Conservation (phyloP, 2,113 vertebrate species). For the Callocephalon fimbriatum region DNA sequence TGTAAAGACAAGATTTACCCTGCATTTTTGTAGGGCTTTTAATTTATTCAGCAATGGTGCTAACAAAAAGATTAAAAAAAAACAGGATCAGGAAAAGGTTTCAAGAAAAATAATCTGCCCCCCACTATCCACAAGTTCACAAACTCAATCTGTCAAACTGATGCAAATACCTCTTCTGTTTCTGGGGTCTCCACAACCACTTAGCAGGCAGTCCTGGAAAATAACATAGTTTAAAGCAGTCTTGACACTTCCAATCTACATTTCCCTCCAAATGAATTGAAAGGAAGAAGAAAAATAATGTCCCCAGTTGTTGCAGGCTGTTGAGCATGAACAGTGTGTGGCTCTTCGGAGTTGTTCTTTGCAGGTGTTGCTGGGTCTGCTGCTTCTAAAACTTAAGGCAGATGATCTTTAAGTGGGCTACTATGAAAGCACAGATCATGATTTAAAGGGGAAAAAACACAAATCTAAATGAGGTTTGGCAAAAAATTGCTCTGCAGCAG, state of each 20-base stretch:
- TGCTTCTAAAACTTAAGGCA: neutral
- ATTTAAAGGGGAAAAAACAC: neutral
- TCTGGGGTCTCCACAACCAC: neutral
- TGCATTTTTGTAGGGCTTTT: neutral
- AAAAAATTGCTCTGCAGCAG: neutral
- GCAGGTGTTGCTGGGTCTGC: neutral
- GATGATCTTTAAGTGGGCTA: neutral
- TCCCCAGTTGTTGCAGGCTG: neutral
- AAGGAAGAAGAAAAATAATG: neutral
- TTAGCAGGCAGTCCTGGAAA: neutral
- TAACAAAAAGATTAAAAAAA: neutral
- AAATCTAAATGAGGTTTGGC: neutral
- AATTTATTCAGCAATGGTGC: neutral
- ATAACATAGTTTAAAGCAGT: neutral
- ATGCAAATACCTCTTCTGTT: rapidly evolving
- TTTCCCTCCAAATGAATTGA: neutral
- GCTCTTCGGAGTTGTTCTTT: neutral
- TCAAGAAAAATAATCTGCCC: neutral
- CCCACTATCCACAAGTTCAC: neutral
- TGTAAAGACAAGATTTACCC: neutral
- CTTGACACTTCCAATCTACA: neutral
- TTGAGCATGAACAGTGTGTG: neutral
- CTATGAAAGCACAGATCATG: neutral
- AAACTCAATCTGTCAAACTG: neutral
- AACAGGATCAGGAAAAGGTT: neutral